These are phyloP conservation scores for Sorex fumeus DNA, from an alignment of 2,113 vertebrate genomes.

Conservation along the genomic window DNA sequence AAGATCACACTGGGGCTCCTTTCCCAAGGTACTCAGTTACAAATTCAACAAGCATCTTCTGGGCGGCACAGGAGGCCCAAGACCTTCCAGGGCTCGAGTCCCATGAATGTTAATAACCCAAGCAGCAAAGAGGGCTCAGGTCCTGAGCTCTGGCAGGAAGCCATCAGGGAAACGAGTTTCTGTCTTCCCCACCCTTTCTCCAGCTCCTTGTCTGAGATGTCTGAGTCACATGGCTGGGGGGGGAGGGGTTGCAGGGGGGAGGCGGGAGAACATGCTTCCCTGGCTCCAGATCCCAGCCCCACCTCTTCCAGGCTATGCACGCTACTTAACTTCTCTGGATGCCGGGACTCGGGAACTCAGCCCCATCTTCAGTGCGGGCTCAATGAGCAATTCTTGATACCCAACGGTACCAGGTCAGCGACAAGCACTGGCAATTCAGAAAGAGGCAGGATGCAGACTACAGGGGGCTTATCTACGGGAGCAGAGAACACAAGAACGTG, in stretches of 20 bases:
- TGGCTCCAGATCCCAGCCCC: slow-evolving; percentile 49
- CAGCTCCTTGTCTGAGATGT: slow-evolving; percentile 8
- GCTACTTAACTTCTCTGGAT: slow-evolving; percentile 28
- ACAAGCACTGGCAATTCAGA: slow-evolving; percentile 22
- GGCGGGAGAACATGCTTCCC: slow-evolving; percentile 8
- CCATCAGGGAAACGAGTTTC: neutral
- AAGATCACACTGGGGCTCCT: neutral
- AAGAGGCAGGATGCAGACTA: neutral
- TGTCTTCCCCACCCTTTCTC: neutral
- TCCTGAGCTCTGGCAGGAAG: neutral
- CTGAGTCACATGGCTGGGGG: neutral
- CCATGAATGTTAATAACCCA: slow-evolving; percentile 1
- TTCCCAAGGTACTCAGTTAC: slow-evolving; percentile 20
- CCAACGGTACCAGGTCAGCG: slow-evolving; percentile 10
- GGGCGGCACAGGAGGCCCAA: slow-evolving; percentile 16
- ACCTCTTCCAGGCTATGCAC: slow-evolving; percentile 49
- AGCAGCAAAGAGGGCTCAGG: neutral
- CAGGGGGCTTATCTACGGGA: slow-evolving; percentile 13
- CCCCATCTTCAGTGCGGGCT: slow-evolving; percentile 13
- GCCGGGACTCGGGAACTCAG: neutral
- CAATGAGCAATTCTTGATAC: neutral
- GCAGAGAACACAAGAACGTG: slow-evolving; percentile 37
- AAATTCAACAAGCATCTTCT: slow-evolving; percentile 47
- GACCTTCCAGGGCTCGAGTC: neutral
- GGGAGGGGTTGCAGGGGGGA: too few relatives aligned